Percentiles rank a stretch among this genome's conserved stretches.
Conservation (phyloP, 2,888 invertebrate genomes). For the Chaetoderma sp. region DNA sequence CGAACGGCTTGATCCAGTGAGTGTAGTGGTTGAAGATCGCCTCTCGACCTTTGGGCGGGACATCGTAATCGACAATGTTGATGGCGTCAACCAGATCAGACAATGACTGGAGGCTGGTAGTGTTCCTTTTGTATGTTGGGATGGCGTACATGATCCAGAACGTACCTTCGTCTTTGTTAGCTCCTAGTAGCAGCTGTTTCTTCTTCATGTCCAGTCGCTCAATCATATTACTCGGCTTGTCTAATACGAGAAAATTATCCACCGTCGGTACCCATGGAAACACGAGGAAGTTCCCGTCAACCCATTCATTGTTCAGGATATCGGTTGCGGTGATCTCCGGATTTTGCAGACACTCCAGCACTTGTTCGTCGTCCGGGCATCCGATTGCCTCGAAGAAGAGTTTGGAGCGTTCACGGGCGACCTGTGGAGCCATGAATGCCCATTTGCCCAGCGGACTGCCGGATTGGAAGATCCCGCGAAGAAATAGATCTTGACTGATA, state of each 20-base stretch:
- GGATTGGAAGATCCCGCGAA: slow-evolving; percentile 89
- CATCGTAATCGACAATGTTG: slow-evolving; percentile 32
- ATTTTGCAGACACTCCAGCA: slow-evolving; percentile 38
- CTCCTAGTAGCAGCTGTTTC: slow-evolving; percentile 89
- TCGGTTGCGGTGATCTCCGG: not conserved
- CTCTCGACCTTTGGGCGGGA: slow-evolving; percentile 78
- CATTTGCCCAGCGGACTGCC: slow-evolving; percentile 91
- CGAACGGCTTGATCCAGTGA: slow-evolving; percentile 78
- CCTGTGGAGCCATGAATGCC: slow-evolving; percentile 87
- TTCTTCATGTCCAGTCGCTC: slow-evolving; percentile 83
- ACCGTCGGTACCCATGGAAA: slow-evolving; percentile 93
- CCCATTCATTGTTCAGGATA: slow-evolving; percentile 39
- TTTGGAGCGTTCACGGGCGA: slow-evolving; percentile 80
- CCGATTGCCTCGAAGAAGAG: slow-evolving; percentile 30
- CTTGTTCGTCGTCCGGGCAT: slow-evolving; percentile 32
- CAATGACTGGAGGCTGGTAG: slow-evolving; percentile 29
- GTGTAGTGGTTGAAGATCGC: slow-evolving; percentile 87
- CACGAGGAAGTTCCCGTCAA: slow-evolving; percentile 75
- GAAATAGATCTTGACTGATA: slow-evolving; percentile 81
- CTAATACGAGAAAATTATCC: slow-evolving; percentile 90
- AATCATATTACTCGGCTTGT: slow-evolving; percentile 76
- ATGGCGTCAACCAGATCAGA: slow-evolving; percentile 24
- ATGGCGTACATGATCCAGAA: slow-evolving; percentile 93
- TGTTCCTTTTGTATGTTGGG: slow-evolving; percentile 70
- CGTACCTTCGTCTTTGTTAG: slow-evolving; percentile 91